phyloP scores from a whole-genome alignment of 2,888 invertebrate species.

The Cacoxenus indagator region DNA sequence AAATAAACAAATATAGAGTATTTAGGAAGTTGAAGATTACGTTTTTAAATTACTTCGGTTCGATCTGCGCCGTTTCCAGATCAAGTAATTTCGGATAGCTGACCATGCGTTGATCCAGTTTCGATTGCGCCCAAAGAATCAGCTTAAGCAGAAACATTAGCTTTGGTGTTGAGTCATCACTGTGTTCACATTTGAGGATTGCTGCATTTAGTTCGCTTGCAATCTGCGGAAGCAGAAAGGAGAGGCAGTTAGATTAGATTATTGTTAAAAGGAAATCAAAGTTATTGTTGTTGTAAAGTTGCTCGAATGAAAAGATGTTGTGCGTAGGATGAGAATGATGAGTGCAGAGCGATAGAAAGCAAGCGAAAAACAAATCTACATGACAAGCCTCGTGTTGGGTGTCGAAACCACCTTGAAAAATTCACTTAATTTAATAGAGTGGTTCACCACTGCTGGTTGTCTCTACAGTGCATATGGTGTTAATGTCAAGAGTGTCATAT shows the following conservation, averaged over 20 bases:
- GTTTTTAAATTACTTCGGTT: slow-evolving; percentile 70
- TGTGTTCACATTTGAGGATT: slow-evolving; percentile 94
- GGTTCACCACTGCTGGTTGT: too few species aligned
- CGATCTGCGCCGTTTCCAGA: slow-evolving; percentile 86
- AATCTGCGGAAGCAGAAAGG: slow-evolving; percentile 74
- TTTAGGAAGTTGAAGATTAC: slow-evolving; percentile 37
- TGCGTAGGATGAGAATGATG: too few species aligned
- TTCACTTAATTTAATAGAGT: too few species aligned
- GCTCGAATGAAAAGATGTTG: too few species aligned
- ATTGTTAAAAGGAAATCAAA: slow-evolving; percentile 6
- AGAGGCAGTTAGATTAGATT: too few species aligned
- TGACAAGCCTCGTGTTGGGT: too few species aligned
- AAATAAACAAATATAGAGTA: slow-evolving; percentile 32
- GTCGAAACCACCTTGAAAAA: too few species aligned
- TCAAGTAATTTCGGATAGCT: slow-evolving; percentile 97
- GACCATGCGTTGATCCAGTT: slow-evolving; percentile 94
- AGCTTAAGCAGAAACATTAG: slow-evolving; percentile 91
- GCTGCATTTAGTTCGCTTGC: slow-evolving; percentile 98
- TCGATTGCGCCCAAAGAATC: slow-evolving; percentile 96
- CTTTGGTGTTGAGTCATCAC: slow-evolving; percentile 91
- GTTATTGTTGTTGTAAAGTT: too few species aligned
- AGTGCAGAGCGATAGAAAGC: too few species aligned
- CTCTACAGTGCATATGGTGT: too few species aligned
- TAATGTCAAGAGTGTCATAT: too few species aligned
- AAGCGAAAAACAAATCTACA: too few species aligned